phyloP scores from a whole-genome alignment of 1,140 invertebrate species.

The Ceratina australensis region DNA sequence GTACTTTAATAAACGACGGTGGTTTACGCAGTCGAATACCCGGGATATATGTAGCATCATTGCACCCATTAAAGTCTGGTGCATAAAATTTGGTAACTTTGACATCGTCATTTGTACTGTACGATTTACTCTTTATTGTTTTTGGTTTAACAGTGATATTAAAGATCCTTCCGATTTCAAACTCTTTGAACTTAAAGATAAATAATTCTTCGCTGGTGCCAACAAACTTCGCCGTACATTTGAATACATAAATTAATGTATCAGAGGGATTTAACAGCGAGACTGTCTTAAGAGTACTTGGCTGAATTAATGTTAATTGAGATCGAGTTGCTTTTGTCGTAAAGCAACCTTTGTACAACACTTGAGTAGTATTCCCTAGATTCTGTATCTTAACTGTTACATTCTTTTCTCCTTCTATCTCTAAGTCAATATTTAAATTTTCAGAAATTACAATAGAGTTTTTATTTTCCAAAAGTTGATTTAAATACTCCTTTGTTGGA shows the following conservation, averaged over 20 bases:
- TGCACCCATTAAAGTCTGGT: slow-evolving; percentile 69
- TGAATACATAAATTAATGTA: slow-evolving; percentile 72
- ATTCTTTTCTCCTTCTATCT: slow-evolving; percentile 70
- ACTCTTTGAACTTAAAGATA: slow-evolving; percentile 81
- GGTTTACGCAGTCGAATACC: slow-evolving; percentile 81
- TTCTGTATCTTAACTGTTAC: slow-evolving; percentile 72
- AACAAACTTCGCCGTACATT: slow-evolving; percentile 79
- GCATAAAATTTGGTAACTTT: slow-evolving; percentile 74
- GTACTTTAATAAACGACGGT: slow-evolving; percentile 80
- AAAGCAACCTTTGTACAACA: slow-evolving; percentile 70
- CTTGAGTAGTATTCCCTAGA: slow-evolving; percentile 62
- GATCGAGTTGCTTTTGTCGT: slow-evolving; percentile 64
- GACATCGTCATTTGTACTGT: slow-evolving; percentile 52
- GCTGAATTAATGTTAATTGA: slow-evolving; percentile 71
- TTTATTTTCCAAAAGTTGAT: slow-evolving; percentile 70
- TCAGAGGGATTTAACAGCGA: slow-evolving; percentile 69
- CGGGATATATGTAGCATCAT: slow-evolving; percentile 76
- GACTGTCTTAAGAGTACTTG: slow-evolving; percentile 45
- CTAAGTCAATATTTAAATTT: slow-evolving; percentile 69
- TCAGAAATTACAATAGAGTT: slow-evolving; percentile 75
- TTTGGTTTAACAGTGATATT: slow-evolving; percentile 76
- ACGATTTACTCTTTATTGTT: slow-evolving; percentile 46
- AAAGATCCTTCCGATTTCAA: slow-evolving; percentile 81
- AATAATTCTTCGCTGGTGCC: slow-evolving; percentile 82
- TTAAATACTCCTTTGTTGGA: slow-evolving; percentile 33